Evolutionary conservation across 2,888 invertebrate species (phyloP).

Genomic region (Druceiella hillmani): DNA sequence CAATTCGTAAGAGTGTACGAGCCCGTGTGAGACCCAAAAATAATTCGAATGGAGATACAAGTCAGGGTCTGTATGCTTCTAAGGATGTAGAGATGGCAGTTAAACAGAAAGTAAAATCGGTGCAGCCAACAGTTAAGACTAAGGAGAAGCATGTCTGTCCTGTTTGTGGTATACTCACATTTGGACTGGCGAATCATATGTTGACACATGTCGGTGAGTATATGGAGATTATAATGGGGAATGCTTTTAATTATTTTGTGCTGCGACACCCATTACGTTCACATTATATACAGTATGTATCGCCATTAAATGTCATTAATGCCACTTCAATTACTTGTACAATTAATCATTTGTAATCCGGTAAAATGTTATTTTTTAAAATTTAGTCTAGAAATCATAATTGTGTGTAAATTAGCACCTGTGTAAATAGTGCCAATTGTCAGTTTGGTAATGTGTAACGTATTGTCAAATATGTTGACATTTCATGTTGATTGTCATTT

Average conservation of each 20-base stretch:
- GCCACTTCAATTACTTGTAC: too few species aligned
- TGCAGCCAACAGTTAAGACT: conserved; percentile 31
- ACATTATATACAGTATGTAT: too few species aligned
- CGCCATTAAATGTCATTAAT: too few species aligned
- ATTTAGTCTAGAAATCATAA: too few species aligned
- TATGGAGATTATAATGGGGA: not conserved
- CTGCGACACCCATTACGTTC: too few species aligned
- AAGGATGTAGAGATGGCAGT: not conserved
- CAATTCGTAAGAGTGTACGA: conserved; percentile 38
- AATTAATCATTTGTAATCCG: too few species aligned
- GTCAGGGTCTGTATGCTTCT: not conserved
- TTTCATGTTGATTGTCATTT: too few species aligned
- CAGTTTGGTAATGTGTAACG: too few species aligned
- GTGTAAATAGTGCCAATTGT: too few species aligned
- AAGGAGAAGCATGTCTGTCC: conserved; percentile 48
- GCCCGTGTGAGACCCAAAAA: not conserved
- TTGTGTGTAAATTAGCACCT: too few species aligned
- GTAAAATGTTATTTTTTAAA: too few species aligned
- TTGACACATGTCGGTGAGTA: conserved; percentile 45
- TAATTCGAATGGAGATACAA: not conserved
- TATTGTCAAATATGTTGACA: too few species aligned
- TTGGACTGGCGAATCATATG: conserved; percentile 44
- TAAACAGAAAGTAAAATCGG: conserved; percentile 31
- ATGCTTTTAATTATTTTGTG: not conserved
- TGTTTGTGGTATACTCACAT: conserved; percentile 47